phyloP scores from a whole-genome alignment of 2,113 vertebrate species.

The Malurus melanocephalus region DNA sequence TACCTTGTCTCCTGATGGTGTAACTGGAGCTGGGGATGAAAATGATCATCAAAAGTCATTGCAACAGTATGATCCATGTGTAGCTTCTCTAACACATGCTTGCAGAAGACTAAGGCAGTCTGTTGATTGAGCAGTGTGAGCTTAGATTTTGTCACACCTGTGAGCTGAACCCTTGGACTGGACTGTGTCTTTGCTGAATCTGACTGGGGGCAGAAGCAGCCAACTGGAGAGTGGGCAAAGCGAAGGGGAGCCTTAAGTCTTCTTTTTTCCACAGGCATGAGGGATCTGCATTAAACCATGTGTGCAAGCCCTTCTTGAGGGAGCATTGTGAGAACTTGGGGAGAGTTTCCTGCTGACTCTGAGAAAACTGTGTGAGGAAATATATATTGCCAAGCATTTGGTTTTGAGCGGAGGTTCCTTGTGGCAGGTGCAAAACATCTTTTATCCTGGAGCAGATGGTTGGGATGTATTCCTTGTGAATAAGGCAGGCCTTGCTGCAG shows the following conservation, averaged over 20 bases:
- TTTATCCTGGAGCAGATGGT: background rate
- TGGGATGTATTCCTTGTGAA: background rate
- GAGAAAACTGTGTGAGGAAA: background rate
- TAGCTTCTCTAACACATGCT: background rate
- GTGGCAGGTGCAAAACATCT: background rate
- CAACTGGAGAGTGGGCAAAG: background rate
- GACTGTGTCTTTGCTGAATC: background rate
- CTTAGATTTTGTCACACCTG: background rate
- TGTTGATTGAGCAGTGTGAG: rapidly evolving
- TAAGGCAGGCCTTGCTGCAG: background rate
- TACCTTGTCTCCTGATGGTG: background rate
- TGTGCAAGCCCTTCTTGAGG: background rate
- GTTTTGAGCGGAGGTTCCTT: background rate
- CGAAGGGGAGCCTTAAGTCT: background rate
- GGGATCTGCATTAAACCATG: background rate
- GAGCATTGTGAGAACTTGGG: background rate
- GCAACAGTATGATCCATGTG: background rate
- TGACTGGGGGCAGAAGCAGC: rapidly evolving
- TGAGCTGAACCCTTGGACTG: background rate
- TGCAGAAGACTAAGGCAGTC: rapidly evolving
- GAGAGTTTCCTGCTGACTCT: background rate
- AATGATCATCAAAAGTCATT: background rate
- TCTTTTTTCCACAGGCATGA: background rate
- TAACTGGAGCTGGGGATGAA: background rate
- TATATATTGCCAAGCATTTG: rapidly evolving